phyloP scores from a whole-genome alignment of 2,797 vertebrate species.

The Nannoperca obscura region DNA sequence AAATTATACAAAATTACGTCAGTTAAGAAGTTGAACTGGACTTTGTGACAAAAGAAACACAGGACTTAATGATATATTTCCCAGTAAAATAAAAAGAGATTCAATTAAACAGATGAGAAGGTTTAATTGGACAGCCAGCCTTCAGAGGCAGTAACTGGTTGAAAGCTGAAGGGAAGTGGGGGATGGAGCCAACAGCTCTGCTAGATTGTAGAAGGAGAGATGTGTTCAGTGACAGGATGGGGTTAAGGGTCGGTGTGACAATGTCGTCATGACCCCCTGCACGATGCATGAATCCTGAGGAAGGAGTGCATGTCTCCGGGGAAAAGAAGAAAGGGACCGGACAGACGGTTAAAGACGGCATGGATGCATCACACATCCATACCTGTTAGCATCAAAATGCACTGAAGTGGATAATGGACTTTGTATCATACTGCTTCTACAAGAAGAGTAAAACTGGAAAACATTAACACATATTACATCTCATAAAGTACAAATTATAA shows the following conservation, averaged over 20 bases:
- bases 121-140: background rate
- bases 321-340: slow-evolving; percentile 20
- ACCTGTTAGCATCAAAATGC: slow-evolving; percentile 39
- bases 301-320: slow-evolving; percentile 31
- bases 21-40: background rate
- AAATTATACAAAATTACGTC: background rate
- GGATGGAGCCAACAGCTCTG: slow-evolving; percentile 35
- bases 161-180: slow-evolving; percentile 5
- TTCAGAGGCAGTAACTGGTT: background rate
- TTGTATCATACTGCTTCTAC: background rate
- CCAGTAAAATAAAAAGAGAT: background rate
- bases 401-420: slow-evolving; percentile 15
- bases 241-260: slow-evolving; percentile 59
- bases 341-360: slow-evolving; percentile 26
- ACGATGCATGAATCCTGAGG: slow-evolving; percentile 45
- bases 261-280: slow-evolving; percentile 44
- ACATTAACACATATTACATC: background rate
- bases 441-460: background rate
- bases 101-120: background rate
- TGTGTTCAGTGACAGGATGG: slow-evolving; percentile 61
- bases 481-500: background rate
- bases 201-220: slow-evolving; percentile 38
- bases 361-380: slow-evolving; percentile 29
- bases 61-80: background rate
- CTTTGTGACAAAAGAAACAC: background rate